Evolutionary conservation across 23 tunicate genomes (phyloP), one percentile per base, ranked within the genome.

Genomic region (Ascidia mentula): DNA sequence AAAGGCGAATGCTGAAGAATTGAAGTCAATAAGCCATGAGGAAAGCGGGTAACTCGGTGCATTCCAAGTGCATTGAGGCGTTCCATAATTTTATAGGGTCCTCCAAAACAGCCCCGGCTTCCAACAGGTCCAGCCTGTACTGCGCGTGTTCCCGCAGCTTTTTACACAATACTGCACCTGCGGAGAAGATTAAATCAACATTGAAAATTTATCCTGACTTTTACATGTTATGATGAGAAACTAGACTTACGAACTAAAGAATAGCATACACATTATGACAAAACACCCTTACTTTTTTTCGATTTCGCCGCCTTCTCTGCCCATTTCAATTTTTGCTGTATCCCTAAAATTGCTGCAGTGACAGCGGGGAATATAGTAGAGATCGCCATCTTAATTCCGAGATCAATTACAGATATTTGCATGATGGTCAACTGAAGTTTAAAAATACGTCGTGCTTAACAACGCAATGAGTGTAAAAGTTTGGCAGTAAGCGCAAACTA

Each of bases 301-400:
- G 15, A 9, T 42, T 42, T 15, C 12, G 53, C 15, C 15, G 53
- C 53, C 53, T 42, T 42, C 15, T 42, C 15, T 42, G 53, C 15
- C 53, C 53, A 42, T 42, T 42, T 42, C 53, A 42, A 42, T 15
- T 42, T 12, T 15, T 42, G 53, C 53, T 42, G 53, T 42, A 42
- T 42, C 15, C 53, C 53, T 15, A 42, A 15, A 9, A 42, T 42
- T 42, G 53, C 12, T 9, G 53, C 69, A 37, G 82, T 79, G 4
- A 79, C 73, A 12, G 82, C 45, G 18, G 82, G 82, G 28, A 79
- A 36, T 17, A 79, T 79, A 6, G 82, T 79, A n/a, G 82, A 73
- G 13, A 79, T 34, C 17, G 82, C 38, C 32, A 20, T 60, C 22
- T 65, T 61, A 36, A 34, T 36, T 6, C 30, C 32, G 32, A 17